Evolutionary conservation across 2,113 vertebrate genomes (phyloP), one percentile per base, ranked within the genome.

Genomic region (Parotia lawesii): DNA sequence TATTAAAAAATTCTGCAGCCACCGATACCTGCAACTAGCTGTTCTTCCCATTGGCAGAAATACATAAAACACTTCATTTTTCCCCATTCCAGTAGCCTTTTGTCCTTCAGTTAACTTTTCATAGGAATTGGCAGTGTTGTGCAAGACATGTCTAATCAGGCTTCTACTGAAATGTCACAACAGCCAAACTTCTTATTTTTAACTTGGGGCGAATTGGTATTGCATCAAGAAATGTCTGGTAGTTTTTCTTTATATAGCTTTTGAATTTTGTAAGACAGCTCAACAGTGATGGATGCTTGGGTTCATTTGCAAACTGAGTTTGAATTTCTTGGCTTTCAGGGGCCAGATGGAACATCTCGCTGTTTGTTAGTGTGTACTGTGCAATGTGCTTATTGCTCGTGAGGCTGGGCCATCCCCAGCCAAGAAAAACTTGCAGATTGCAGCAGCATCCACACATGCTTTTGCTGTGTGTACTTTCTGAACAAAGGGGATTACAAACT

Each of bases 151-250:
- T 94, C 91, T 94, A 69, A 89, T 77, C 48, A 23, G 73, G 53
- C 86, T 94, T 84, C 87, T 87, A 45, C 90, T 93, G 91, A 91
- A 96, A 79, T 96, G 96, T 96, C 90, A 95, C 95, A 97, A 96
- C 75, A 54, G 94, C 93, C 84, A 96, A 94, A 53, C 62, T 87
- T 79, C 85, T 93, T 97, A 97, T 96, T 97, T 97, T 97, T 96
- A 97, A 94, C 95, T 94, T 28, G 10, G 16, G 35, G 20, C 9
- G 23, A 93, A 91, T 95, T 35, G 54, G 83, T 93, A 58, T 97
- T 97, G 96, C 96, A 95, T 94, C 97, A 97, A 94, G 96, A 96
- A 94, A 90, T 76, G 97, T 97, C 97, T 97, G 94, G 96, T 92
- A 84, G 90, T 84, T 95, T 94, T 96, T 93, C 97, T 97, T 97